Conservation (phyloP, 1,140 invertebrate genomes). For the Whitmania pigra region DNA sequence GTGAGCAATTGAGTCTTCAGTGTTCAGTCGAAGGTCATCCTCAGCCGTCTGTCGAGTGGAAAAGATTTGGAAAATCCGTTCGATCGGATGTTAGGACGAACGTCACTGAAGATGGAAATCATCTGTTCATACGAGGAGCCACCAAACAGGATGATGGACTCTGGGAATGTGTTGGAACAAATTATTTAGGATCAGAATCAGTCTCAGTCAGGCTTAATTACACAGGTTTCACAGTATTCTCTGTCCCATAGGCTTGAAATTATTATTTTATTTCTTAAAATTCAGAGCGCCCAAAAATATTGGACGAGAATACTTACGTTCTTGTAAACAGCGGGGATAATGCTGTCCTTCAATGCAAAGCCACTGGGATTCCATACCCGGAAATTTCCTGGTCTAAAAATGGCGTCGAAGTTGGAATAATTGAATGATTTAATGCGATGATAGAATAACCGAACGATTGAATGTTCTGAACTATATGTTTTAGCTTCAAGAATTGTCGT, state of each 20-base stretch:
- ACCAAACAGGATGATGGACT: slow-evolving; percentile 33
- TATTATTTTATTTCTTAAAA: slow-evolving; percentile 6
- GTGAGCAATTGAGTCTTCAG: slow-evolving; percentile 29
- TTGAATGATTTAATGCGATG: background rate
- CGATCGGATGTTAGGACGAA: slow-evolving; percentile 28
- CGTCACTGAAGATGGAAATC: slow-evolving; percentile 22
- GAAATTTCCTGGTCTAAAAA: slow-evolving; percentile 43
- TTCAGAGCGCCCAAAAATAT: slow-evolving; percentile 36
- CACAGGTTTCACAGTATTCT: slow-evolving; percentile 29
- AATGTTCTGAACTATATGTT: background rate
- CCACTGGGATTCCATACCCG: slow-evolving; percentile 41
- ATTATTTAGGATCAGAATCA: slow-evolving; percentile 33
- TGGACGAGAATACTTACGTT: slow-evolving; percentile 26
- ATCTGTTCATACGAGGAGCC: slow-evolving; percentile 31
- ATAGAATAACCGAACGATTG: background rate
- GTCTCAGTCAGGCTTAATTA: slow-evolving; percentile 31
- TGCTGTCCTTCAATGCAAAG: slow-evolving; percentile 34
- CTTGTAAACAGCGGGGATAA: slow-evolving; percentile 37
- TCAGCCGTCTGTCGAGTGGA: slow-evolving; percentile 32
- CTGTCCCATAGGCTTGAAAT: too few species aligned
- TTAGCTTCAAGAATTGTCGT: slow-evolving; percentile 36
- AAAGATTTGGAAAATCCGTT: slow-evolving; percentile 29
- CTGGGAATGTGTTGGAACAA: slow-evolving; percentile 37
- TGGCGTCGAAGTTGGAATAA: slow-evolving; percentile 31
- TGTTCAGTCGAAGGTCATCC: slow-evolving; percentile 35